These are phyloP conservation scores for Phlogophora meticulosa DNA, from an alignment of 2,888 invertebrate genomes.

Conservation along the genomic window DNA sequence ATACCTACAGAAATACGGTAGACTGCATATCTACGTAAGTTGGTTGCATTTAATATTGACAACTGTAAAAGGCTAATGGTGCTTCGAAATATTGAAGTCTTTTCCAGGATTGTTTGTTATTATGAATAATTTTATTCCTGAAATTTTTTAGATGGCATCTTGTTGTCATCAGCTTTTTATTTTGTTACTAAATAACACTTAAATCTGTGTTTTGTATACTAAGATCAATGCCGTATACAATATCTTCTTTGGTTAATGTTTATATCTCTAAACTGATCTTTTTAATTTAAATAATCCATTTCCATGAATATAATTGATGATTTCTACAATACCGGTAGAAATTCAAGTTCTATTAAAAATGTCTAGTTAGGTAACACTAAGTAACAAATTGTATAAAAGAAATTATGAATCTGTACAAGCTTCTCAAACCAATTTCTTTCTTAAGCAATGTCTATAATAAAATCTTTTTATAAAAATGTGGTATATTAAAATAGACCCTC, in stretches of 20 bases:
- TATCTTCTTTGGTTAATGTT: too few relatives aligned
- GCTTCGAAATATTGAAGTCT: constrained; percentile 15
- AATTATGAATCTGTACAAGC: constrained; percentile 18
- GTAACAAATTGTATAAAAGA: not conserved
- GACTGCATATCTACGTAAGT: constrained; percentile 54
- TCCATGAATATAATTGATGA: too few relatives aligned
- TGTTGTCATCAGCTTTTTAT: not conserved
- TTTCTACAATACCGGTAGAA: too few relatives aligned
- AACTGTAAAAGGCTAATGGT: constrained; percentile 23
- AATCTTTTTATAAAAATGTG: constrained; percentile 17
- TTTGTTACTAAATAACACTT: not conserved
- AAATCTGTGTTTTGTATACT: not conserved
- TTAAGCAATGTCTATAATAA: constrained; percentile 7
- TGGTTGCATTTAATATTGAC: constrained; percentile 39
- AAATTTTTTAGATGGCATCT: not conserved
- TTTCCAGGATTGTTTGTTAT: constrained; percentile 1
- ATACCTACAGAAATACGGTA: constrained; percentile 30
- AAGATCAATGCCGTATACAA: not conserved
- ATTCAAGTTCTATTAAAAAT: too few relatives aligned
- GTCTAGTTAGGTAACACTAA: too few relatives aligned
- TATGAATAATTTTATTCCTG: not conserved
- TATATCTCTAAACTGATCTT: too few relatives aligned
- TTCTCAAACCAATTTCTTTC: constrained; percentile 6
- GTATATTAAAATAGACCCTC: constrained; percentile 17
- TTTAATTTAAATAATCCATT: too few relatives aligned